phyloP scores from a whole-genome alignment of 1,140 invertebrate genomes.

The Micrasema longulum region DNA sequence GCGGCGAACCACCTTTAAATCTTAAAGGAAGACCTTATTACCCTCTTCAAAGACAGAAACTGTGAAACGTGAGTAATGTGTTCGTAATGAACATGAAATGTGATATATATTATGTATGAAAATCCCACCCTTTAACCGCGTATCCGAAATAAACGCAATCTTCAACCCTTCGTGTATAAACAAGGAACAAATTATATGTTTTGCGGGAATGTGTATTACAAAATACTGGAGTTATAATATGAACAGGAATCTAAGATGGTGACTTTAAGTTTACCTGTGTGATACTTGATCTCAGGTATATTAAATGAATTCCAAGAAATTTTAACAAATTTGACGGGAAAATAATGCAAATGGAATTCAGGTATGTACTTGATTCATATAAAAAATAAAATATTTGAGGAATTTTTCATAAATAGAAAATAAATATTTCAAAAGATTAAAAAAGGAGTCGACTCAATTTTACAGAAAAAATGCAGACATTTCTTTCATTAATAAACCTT shows the following conservation, averaged over 20 bases:
- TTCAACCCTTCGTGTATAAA: constrained; percentile 24
- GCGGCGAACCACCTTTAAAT: constrained; percentile 24
- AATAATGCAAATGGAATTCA: no score
- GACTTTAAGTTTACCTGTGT: constrained; percentile 17
- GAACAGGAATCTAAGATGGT: constrained; percentile 34
- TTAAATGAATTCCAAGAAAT: constrained; percentile 14
- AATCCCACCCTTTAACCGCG: constrained; percentile 39
- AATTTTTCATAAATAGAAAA: no score
- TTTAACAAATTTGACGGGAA: constrained; percentile 1
- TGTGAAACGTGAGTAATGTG: constrained; percentile 50
- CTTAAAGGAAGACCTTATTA: constrained; percentile 42
- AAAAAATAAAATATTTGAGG: no score
- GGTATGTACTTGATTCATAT: no score
- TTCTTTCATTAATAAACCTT: no score
- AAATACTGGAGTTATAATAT: constrained; percentile 30
- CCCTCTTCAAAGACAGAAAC: constrained; percentile 45
- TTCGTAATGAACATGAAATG: constrained; percentile 53
- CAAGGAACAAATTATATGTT: constrained; percentile 32
- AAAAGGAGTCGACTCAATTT: no score
- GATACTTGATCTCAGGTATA: constrained; percentile 2
- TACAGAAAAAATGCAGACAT: no score
- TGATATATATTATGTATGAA: constrained; percentile 50
- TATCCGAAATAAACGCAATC: constrained; percentile 27
- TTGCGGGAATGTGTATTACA: constrained; percentile 38
- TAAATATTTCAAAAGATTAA: no score